Conservation (phyloP, 2,113 vertebrate genomes). For the Corythoichthys intestinalis region DNA sequence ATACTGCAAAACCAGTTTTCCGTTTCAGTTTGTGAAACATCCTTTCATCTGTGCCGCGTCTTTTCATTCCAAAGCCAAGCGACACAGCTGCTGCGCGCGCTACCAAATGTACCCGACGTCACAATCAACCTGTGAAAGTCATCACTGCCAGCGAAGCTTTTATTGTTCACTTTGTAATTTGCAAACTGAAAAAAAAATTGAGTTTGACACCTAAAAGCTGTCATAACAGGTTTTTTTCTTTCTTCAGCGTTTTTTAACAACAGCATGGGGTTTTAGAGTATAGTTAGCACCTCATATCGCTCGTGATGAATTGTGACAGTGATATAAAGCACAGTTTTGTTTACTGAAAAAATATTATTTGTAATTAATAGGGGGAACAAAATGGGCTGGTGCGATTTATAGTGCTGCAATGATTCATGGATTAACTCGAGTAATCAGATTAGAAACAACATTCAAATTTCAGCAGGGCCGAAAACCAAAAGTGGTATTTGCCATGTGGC, state of each 20-base stretch:
- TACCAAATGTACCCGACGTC: not conserved
- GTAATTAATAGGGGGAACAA: no score
- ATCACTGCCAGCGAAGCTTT: constrained; percentile 24
- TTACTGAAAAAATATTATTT: no score
- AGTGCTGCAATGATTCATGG: no score
- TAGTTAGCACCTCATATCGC: constrained; percentile 22
- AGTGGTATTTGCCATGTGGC: no score
- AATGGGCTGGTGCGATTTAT: no score
- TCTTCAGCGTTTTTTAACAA: constrained; percentile 21
- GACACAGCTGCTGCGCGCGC: not conserved
- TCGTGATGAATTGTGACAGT: no score
- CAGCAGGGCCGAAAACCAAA: no score
- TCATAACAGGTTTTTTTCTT: constrained; percentile 2
- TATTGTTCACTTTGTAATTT: constrained; percentile 39
- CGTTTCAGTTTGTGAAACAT: not conserved
- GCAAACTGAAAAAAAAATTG: constrained; percentile 25
- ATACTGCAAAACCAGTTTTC: constrained; percentile 2
- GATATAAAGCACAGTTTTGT: no score
- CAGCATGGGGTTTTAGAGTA: constrained; percentile 30
- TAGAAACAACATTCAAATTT: no score
- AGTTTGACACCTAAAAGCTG: constrained; percentile 14
- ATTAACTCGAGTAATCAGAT: no score
- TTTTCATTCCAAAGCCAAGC: constrained; percentile 13
- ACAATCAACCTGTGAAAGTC: constrained; percentile 16
- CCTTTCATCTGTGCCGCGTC: not conserved